phyloP scores from a whole-genome alignment of 2,113 vertebrate species.

The Ceyx cyanopectus region DNA sequence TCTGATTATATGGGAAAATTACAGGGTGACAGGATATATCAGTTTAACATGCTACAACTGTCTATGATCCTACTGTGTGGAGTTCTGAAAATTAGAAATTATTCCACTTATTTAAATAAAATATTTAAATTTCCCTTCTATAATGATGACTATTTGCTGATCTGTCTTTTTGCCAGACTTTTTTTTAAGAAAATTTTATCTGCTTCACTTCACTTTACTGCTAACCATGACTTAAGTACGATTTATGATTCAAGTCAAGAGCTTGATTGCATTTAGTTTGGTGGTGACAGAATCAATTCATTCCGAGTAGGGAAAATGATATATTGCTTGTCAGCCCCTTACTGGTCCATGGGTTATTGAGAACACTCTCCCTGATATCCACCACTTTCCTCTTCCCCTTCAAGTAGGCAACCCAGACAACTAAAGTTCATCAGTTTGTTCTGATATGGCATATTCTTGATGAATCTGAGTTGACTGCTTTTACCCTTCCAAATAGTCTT shows the following conservation, averaged over 20 bases:
- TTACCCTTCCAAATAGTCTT: neutral
- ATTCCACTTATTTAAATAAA: neutral
- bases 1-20: neutral
- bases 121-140: neutral
- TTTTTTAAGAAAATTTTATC: neutral
- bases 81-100: neutral
- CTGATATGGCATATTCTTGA: neutral
- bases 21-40: neutral
- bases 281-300: conserved; percentile 69
- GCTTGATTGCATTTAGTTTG: conserved; percentile 71
- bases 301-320: conserved; percentile 46
- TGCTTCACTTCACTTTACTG: neutral
- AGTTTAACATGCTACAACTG: neutral
- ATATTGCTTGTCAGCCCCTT: conserved; percentile 47
- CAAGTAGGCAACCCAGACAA: neutral
- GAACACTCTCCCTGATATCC: neutral
- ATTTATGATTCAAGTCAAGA: conserved; percentile 72
- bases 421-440: neutral
- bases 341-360: neutral
- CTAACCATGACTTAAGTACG: conserved; percentile 43
- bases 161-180: neutral
- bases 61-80: neutral
- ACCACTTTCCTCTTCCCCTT: neutral
- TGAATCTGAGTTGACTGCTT: neutral
- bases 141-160: neutral